These are phyloP conservation scores for Clarias magur DNA, from an alignment of 2,113 vertebrate species.

Conservation along the genomic window DNA sequence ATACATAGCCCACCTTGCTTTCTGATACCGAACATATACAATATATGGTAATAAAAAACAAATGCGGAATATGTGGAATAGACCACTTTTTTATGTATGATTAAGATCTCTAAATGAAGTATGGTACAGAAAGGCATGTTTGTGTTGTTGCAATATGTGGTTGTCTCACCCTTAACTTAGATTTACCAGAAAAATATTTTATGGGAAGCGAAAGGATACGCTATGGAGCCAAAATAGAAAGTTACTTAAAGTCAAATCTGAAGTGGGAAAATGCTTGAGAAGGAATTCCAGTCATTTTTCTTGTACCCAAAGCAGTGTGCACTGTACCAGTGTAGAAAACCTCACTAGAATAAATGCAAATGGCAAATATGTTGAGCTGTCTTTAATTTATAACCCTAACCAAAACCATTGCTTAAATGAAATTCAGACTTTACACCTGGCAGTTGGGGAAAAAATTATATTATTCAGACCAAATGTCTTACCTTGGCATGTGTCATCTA, in stretches of 20 bases:
- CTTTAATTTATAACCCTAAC: conserved; percentile 13
- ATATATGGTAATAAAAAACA: neutral
- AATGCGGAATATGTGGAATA: neutral
- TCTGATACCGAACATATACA: neutral
- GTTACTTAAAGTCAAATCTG: conserved; percentile 62
- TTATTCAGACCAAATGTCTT: conserved; percentile 57
- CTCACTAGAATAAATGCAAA: conserved; percentile 8
- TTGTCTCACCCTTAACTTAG: neutral
- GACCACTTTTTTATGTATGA: neutral
- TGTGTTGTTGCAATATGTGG: conserved; percentile 8
- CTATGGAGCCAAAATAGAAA: conserved; percentile 34
- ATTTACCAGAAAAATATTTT: conserved; percentile 3
- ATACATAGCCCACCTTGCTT: conserved; percentile 1
- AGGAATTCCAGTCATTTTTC: conserved; percentile 67
- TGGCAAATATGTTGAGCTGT: conserved; percentile 17
- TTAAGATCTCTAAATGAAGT: neutral
- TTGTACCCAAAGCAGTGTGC: conserved; percentile 64
- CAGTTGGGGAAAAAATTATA: neutral
- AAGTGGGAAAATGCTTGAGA: conserved; percentile 61
- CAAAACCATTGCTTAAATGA: conserved; percentile 1
- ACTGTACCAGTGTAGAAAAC: neutral
- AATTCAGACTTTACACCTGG: conserved; percentile 33
- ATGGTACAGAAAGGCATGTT: conserved; percentile 7
- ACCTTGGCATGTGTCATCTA: conserved; percentile 81
- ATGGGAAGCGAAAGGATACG: neutral